Evolutionary conservation across 2,113 vertebrate genomes (phyloP).

Genomic region (Thymallus thymallus): DNA sequence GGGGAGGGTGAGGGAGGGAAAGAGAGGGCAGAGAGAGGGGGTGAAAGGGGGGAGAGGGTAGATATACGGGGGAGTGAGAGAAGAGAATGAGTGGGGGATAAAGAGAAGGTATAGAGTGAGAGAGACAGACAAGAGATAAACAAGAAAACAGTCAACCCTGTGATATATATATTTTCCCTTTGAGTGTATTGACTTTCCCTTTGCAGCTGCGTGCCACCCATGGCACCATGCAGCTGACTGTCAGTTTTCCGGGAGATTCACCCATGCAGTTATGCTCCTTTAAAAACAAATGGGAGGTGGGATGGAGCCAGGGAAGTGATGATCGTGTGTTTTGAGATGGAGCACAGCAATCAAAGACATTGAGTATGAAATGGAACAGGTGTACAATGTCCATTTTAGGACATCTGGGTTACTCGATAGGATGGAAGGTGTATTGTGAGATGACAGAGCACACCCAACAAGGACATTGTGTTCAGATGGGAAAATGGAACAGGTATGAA

Average conservation of each 20-base stretch:
- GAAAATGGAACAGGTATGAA: neutral
- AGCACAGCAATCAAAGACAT: neutral
- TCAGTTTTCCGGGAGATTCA: conserved; percentile 32
- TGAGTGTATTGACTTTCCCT: conserved; percentile 11
- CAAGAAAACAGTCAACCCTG: neutral
- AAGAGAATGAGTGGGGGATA: neutral
- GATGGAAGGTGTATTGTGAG: conserved; percentile 13
- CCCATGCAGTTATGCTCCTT: conserved; percentile 34
- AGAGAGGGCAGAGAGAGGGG: neutral
- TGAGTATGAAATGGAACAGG: neutral
- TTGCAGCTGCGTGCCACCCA: conserved; percentile 34
- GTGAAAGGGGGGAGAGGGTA: neutral
- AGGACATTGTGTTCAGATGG: neutral
- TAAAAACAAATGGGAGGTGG: neutral
- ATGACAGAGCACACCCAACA: neutral
- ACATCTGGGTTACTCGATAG: too few relatives aligned
- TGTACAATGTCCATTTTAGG: neutral
- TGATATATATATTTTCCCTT: too few relatives aligned
- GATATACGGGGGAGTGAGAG: neutral
- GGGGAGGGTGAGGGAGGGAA: neutral
- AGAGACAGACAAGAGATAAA: neutral
- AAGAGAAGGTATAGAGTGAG: too few relatives aligned
- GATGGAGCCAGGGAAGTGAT: neutral
- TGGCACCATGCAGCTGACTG: conserved; percentile 32
- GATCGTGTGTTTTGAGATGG: conserved; percentile 24